Conservation (phyloP, 1,140 invertebrate species). For the Conus ventricosus region DNA sequence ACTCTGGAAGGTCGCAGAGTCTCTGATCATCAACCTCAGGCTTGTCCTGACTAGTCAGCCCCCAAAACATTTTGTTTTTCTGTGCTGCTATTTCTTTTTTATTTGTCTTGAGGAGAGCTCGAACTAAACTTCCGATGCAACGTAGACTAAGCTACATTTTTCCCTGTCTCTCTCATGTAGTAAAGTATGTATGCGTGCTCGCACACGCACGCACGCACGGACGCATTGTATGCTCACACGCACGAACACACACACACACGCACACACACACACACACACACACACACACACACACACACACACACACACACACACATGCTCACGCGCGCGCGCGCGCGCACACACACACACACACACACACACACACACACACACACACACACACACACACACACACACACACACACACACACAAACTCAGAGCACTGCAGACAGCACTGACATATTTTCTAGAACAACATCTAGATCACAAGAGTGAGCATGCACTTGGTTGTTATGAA, state of each 20-base stretch:
- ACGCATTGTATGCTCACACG: neutral
- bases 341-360: constrained; percentile 17
- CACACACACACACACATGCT: constrained; percentile 12
- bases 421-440: neutral
- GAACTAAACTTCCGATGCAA: too few species aligned
- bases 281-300: constrained; percentile 33
- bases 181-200: neutral
- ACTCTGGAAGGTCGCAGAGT: too few species aligned
- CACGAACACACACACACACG: constrained; percentile 31
- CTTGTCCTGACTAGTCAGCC: too few species aligned
- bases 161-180: too few species aligned
- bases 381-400: constrained; percentile 20
- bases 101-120: neutral
- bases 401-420: constrained; percentile 25
- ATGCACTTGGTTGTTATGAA: too few species aligned
- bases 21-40: too few species aligned
- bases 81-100: neutral
- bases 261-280: constrained; percentile 36
- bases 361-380: constrained; percentile 7
- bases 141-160: too few species aligned
- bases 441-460: neutral
- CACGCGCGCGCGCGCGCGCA: too few species aligned
- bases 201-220: neutral
- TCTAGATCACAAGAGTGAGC: too few species aligned
- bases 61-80: too few species aligned